These are phyloP conservation scores for Onychorhynchus coronatus DNA, from an alignment of 2,113 vertebrate genomes.

Conservation along the genomic window DNA sequence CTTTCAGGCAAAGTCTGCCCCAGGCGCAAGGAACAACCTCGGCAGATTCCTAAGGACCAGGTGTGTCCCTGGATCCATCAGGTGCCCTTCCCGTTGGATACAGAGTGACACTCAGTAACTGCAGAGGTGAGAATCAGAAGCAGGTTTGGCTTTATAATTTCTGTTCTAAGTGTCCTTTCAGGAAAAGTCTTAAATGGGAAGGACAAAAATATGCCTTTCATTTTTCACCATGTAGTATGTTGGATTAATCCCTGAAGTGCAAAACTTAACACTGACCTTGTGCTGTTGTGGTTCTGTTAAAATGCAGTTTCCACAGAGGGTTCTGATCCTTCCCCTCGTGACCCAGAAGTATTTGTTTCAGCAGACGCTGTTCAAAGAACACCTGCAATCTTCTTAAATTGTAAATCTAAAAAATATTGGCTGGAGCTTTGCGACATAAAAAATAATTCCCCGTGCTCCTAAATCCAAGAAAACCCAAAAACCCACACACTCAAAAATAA, in stretches of 20 bases:
- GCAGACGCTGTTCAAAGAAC: not conserved
- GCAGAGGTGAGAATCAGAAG: not conserved
- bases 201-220: not conserved
- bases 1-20: not conserved
- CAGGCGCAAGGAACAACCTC: not conserved
- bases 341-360: not conserved
- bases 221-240: not conserved
- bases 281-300: not conserved
- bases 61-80: not conserved
- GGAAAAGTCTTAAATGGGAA: not conserved
- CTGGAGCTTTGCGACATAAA: not conserved
- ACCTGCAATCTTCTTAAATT: not conserved
- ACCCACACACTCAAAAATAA: accelerated
- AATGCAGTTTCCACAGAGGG: accelerated
- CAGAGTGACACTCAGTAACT: not conserved
- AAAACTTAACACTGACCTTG: not conserved
- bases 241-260: not conserved
- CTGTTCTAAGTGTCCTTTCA: not conserved
- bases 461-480: not conserved
- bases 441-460: not conserved
- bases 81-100: accelerated
- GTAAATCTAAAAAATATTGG: not conserved
- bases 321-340: not conserved
- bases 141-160: not conserved
- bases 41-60: not conserved